These are phyloP conservation scores for Myotis pilosus DNA, from an alignment of 2,797 vertebrate genomes.

Conservation along the genomic window DNA sequence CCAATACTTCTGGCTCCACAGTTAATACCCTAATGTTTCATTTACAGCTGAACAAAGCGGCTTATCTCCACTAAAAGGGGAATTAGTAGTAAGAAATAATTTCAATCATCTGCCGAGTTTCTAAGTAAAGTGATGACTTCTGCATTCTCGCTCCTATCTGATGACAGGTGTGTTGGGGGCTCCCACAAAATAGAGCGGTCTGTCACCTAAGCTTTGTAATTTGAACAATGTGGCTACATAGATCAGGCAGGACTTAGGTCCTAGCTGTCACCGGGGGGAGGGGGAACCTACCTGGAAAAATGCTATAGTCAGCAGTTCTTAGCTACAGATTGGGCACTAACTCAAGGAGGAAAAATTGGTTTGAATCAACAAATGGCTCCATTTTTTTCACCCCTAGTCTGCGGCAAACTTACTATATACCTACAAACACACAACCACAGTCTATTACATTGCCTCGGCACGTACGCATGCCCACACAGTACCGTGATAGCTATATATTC, in stretches of 20 bases:
- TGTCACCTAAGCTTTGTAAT: conserved; percentile 84
- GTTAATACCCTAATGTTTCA: conserved; percentile 88
- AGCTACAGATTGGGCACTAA: conserved; percentile 77
- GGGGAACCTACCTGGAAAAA: conserved; percentile 84
- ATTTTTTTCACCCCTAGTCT: conserved; percentile 57
- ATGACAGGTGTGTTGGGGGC: conserved; percentile 84
- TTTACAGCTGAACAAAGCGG: conserved; percentile 86
- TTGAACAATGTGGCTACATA: conserved; percentile 82
- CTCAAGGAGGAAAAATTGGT: conserved; percentile 72
- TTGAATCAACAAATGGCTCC: conserved; percentile 84
- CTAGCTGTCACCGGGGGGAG: conserved; percentile 79
- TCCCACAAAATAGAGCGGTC: conserved; percentile 82
- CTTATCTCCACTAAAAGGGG: conserved; percentile 86
- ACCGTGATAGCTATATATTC: conserved; percentile 61
- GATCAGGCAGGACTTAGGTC: conserved; percentile 85
- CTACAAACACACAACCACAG: conserved; percentile 53
- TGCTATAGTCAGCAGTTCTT: conserved; percentile 85
- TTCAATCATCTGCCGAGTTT: conserved; percentile 85
- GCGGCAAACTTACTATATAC: conserved; percentile 53
- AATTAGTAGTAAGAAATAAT: conserved; percentile 87
- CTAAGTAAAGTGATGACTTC: conserved; percentile 83
- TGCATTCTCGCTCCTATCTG: conserved; percentile 79
- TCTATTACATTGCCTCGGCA: conserved; percentile 61
- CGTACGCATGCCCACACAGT: conserved; percentile 20
- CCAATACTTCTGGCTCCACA: conserved; percentile 86